Base-by-base conservation (phyloP, 2,888 invertebrate genomes). In the Cerastis leucographa region DNA sequence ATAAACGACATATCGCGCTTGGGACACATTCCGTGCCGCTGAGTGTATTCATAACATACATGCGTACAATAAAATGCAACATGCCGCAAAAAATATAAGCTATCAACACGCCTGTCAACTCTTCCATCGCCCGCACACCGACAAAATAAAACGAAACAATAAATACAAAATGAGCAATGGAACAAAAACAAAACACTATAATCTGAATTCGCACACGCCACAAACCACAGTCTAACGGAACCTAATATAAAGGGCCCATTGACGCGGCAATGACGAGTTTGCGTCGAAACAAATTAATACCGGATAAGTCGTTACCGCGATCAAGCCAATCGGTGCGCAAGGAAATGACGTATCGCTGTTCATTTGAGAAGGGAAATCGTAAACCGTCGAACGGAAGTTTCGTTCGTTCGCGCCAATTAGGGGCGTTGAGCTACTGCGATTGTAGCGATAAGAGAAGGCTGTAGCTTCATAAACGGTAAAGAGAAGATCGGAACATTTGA, bases 341-440 rank as follows among this genome's bases (percentile, higher is more conserved):
- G 94, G 94, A 94, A 94, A 94, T 92, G 93, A 91, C 91, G 90
- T 90, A 92, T 91, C 90, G 89, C 89, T 88, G 89, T 89, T 91
- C 89, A 90, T 90, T 91, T 88, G 90, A 89, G 86, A 87, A 90
- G 90, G 94, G 94, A 94, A 93, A 93, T 94, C 93, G 93, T 92
- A 92, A 94, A 92, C 93, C 93, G 90, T 88, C 73, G 83, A 90
- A 85, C 93, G 95, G 95, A 95, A 93, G 94, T 94, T 93, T 93
- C 93, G 90, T 86, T 92, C 91, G 90, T 90, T 92, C 90, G 91
- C 90, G 88, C 89, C 88, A 85, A 89, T 89, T 89, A 89, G 78
- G 81, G 79, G 78, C 44, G 80, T 77, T 81, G 82, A 81, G 79
- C 81, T 64, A 70, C 84, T 77, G 78, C 78, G 87, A 88, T 88